Conservation (phyloP, 2,888 invertebrate species). For the Noctua fimbriata region DNA sequence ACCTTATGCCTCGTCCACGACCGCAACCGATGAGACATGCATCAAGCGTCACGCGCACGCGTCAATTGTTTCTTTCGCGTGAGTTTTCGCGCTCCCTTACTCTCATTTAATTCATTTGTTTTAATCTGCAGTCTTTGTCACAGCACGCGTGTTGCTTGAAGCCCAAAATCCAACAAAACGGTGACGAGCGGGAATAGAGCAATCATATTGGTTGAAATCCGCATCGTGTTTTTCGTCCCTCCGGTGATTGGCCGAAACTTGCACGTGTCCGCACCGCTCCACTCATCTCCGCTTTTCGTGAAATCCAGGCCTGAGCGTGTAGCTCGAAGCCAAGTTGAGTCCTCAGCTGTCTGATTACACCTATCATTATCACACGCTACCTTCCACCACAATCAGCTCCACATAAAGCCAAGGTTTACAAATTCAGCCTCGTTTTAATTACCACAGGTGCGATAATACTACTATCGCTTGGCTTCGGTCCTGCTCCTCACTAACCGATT, state of each 20-base stretch:
- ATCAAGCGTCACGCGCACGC: no score
- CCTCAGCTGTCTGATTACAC: neutral
- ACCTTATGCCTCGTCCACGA: no score
- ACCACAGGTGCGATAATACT: constrained; percentile 53
- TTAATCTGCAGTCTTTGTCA: no score
- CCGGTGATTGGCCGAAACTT: neutral
- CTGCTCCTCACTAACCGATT: constrained; percentile 82
- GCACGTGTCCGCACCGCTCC: no score
- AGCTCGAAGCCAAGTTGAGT: neutral
- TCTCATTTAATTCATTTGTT: no score
- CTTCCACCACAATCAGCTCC: neutral
- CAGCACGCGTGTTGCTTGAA: no score
- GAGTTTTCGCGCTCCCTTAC: no score
- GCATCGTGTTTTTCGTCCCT: neutral
- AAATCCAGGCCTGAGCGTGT: neutral
- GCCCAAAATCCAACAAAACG: no score
- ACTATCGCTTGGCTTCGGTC: constrained; percentile 72
- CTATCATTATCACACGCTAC: neutral
- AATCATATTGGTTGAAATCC: neutral
- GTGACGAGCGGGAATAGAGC: neutral
- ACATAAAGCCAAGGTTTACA: constrained; percentile 39
- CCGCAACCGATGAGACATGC: no score
- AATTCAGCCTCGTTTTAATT: constrained; percentile 61
- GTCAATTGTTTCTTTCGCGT: no score
- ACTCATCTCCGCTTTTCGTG: neutral